Evolutionary conservation across 2,113 vertebrate genomes (phyloP), one percentile per base, ranked within the genome.

Genomic region (Paratilapia polleni): DNA sequence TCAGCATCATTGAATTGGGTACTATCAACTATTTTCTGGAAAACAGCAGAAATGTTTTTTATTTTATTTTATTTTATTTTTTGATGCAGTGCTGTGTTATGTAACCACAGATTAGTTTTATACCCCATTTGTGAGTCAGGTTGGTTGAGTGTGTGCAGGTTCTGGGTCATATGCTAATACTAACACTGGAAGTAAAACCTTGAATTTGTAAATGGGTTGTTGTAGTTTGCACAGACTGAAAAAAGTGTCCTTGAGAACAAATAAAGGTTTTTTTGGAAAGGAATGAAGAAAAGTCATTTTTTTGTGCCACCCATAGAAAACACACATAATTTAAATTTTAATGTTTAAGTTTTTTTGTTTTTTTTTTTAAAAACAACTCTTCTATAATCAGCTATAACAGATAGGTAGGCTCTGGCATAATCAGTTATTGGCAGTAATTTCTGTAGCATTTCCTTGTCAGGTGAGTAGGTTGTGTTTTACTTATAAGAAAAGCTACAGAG

Each of bases 161-260:
- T n/a, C n/a, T n/a, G 24, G 22, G 34, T 63, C 26, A 77, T 47
- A 24, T 64, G 38, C n/a, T 81, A 9, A 60, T 38, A 31, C 19
- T 63, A 75, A 54, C 38, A 17, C 43, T 77, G 54, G 38, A 49
- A 31, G 14, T 20, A n/a, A 34, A 31, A 43, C 36, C 6, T 58
- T 74, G 22, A 74, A 31, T 80, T 12, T 82, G 34, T 76, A n/a
- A 77, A 60, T 74, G 14, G 24, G 4, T 77, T 77, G 10, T 52
- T 81, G 52, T 47, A 22, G 26, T 75, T 81, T 78, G 5, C 49
- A 77, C 58, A 78, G 13, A 11, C 28, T 76, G 54, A 84, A 77
- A 79, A 84, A 77, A 70, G 10, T 76, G 78, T 60, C 74, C 43
- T 87, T 87, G 58, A 60, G 7, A 80, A 58, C 15, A 62, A 88